phyloP scores from a whole-genome alignment of 2,888 invertebrate genomes.

The Microdon myrmicae region DNA sequence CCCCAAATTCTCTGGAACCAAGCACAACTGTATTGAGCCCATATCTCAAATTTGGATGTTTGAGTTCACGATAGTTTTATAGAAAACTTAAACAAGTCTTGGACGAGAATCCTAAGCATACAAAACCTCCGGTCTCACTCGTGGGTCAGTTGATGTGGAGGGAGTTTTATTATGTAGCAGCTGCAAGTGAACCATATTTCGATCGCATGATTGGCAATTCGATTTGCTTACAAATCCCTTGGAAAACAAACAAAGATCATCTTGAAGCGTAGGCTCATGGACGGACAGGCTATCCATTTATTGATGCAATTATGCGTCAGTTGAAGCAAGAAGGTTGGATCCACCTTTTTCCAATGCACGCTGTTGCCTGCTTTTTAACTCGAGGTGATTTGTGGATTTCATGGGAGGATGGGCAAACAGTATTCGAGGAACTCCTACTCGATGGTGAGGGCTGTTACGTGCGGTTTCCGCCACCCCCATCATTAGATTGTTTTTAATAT shows the following conservation, averaged over 20 bases:
- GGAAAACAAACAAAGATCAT: slow-evolving; percentile 70
- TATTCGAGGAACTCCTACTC: slow-evolving; percentile 76
- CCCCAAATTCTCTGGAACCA: slow-evolving; percentile 76
- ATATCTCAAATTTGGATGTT: slow-evolving; percentile 76
- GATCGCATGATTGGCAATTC: slow-evolving; percentile 74
- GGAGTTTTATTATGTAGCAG: slow-evolving; percentile 76
- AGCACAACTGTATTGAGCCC: slow-evolving; percentile 77
- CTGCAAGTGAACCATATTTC: slow-evolving; percentile 73
- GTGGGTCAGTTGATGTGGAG: slow-evolving; percentile 76
- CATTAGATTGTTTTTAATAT: too few species aligned
- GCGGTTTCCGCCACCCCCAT: too few species aligned
- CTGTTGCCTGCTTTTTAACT: slow-evolving; percentile 80
- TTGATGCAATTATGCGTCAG: slow-evolving; percentile 81
- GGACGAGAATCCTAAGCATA: slow-evolving; percentile 68
- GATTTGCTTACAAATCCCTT: slow-evolving; percentile 74
- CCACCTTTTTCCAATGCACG: slow-evolving; percentile 79
- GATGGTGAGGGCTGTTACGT: too few species aligned
- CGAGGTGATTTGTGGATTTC: slow-evolving; percentile 80
- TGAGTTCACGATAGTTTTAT: slow-evolving; percentile 73
- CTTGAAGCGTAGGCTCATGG: slow-evolving; percentile 74
- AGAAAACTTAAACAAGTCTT: slow-evolving; percentile 70
- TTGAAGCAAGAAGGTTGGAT: slow-evolving; percentile 80
- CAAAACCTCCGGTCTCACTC: slow-evolving; percentile 74
- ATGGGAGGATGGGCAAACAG: slow-evolving; percentile 79
- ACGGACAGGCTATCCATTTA: slow-evolving; percentile 78